Evolutionary conservation across 2,888 invertebrate genomes (phyloP).

Genomic region (Thymelicus acteon): DNA sequence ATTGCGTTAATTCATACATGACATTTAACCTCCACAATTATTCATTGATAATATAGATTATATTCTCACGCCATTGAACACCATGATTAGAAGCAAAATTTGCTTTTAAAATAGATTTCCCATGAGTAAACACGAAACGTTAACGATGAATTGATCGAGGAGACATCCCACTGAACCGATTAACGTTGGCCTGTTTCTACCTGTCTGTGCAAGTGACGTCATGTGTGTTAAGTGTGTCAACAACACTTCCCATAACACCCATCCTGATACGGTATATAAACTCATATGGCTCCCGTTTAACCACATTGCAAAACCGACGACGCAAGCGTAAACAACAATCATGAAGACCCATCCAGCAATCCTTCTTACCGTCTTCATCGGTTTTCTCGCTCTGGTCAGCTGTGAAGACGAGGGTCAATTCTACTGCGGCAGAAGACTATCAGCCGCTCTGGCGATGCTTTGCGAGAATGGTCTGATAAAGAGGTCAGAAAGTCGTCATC

Average conservation of each 20-base stretch:
- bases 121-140: not conserved
- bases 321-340: slow-evolving; percentile 4
- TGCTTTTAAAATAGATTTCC: slow-evolving; percentile 1
- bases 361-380: slow-evolving; percentile 1
- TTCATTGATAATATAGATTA: not conserved
- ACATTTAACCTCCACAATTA: not conserved
- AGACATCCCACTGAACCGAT: slow-evolving; percentile 8
- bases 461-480: slow-evolving; percentile 43
- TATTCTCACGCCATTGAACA: not conserved
- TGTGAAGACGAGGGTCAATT: slow-evolving; percentile 38
- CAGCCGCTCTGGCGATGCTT: slow-evolving; percentile 42
- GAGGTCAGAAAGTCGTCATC: slow-evolving; percentile 24
- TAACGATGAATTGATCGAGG: not conserved
- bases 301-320: not conserved
- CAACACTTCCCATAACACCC: not conserved
- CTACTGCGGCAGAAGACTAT: slow-evolving; percentile 46
- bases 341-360: slow-evolving; percentile 20
- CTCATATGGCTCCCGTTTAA: not conserved
- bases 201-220: slow-evolving; percentile 11
- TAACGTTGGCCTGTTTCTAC: slow-evolving; percentile 8
- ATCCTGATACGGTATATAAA: not conserved
- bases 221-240: slow-evolving; percentile 1
- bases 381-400: slow-evolving; percentile 12
- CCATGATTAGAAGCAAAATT: not conserved
- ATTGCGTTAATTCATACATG: too few species aligned